Evolutionary conservation across 2,113 vertebrate genomes (phyloP).

Genomic region (Atherinomorus stipes): DNA sequence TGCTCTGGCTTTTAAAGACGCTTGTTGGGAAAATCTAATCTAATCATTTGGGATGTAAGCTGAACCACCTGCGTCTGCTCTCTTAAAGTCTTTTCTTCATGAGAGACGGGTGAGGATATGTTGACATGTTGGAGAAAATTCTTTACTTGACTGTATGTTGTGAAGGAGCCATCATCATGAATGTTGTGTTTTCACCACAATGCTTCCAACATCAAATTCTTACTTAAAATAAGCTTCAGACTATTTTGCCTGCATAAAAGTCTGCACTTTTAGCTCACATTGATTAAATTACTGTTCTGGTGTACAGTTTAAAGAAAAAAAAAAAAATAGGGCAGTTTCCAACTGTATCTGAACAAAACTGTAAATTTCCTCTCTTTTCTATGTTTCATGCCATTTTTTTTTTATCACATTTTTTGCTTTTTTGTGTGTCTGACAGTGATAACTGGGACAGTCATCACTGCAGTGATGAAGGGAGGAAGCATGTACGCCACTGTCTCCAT

Average conservation of each 20-base stretch:
- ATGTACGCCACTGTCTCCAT: slow-evolving; percentile 92
- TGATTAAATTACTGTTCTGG: too few relatives aligned
- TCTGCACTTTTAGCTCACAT: too few relatives aligned
- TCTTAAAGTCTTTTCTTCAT: too few relatives aligned
- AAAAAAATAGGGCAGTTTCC: neutral
- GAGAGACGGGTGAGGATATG: too few relatives aligned
- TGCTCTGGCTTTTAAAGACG: too few relatives aligned
- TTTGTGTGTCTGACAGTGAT: slow-evolving; percentile 83
- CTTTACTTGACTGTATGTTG: too few relatives aligned
- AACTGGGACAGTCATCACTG: slow-evolving; percentile 92
- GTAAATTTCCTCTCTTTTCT: neutral
- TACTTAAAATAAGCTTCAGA: neutral
- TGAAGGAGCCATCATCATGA: too few relatives aligned
- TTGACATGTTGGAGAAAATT: too few relatives aligned
- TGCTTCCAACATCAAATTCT: neutral
- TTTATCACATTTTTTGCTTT: neutral
- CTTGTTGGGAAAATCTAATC: too few relatives aligned
- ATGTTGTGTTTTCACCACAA: too few relatives aligned
- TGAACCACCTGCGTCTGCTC: too few relatives aligned
- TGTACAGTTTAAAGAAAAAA: neutral
- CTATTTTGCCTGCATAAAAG: neutral
- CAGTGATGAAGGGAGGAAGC: slow-evolving; percentile 85
- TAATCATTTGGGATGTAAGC: too few relatives aligned
- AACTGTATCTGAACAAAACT: neutral
- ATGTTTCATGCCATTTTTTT: neutral